These are phyloP conservation scores for Odontophorus gujanensis DNA, from an alignment of 2,113 vertebrate genomes.

Conservation along the genomic window DNA sequence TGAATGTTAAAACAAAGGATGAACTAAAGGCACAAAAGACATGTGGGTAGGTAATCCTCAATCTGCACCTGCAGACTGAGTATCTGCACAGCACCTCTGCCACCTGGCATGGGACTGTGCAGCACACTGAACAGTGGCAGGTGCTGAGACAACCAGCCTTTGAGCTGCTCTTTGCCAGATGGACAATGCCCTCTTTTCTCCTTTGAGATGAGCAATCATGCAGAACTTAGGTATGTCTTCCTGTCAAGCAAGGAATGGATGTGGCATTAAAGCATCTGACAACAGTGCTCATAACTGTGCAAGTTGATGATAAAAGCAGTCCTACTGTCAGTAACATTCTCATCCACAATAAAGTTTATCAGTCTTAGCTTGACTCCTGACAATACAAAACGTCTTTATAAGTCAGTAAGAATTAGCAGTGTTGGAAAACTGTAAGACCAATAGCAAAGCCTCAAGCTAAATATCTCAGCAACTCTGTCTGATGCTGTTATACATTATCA, in stretches of 20 bases:
- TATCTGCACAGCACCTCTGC: background rate
- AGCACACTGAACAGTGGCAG: background rate
- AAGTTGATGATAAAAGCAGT: background rate
- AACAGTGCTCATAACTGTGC: background rate
- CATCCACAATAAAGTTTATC: background rate
- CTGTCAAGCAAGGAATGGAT: background rate
- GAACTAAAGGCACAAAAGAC: background rate
- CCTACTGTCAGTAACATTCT: background rate
- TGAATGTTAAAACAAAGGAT: background rate
- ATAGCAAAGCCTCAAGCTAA: background rate
- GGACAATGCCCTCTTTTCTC: background rate
- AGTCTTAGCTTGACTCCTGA: background rate
- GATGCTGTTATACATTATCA: background rate
- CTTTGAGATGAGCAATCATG: background rate
- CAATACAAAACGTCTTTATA: background rate
- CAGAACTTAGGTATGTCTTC: background rate
- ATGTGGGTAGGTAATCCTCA: background rate
- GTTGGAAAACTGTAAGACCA: background rate
- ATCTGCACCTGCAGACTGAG: background rate
- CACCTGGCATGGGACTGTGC: background rate
- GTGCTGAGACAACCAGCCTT: background rate
- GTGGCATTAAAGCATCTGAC: background rate
- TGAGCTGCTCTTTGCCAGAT: background rate
- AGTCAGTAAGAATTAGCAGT: background rate
- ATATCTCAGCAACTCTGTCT: background rate